Percentiles rank a stretch among this genome's conserved stretches.
Evolutionary conservation across 2,888 invertebrate genomes (phyloP).

Genomic region (Lapara coniferarum): DNA sequence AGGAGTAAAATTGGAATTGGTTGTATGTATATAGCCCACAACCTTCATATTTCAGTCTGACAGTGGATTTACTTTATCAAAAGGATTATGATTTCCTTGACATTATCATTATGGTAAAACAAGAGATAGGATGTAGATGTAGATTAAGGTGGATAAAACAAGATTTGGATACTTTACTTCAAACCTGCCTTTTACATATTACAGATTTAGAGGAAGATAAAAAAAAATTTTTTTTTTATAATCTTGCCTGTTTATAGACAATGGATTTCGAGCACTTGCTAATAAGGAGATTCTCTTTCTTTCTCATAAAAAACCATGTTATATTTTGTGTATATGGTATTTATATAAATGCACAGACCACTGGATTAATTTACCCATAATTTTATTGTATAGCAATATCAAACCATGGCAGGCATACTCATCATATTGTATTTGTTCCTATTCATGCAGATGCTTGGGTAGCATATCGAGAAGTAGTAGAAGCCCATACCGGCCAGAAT

Average conservation of each 20-base stretch:
- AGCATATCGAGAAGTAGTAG: conserved; percentile 87
- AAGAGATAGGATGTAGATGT: too few relatives aligned
- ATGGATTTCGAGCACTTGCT: background rate
- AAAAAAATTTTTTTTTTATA: too few relatives aligned
- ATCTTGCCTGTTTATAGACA: too few relatives aligned
- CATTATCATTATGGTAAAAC: background rate
- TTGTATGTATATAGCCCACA: background rate
- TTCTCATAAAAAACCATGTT: background rate
- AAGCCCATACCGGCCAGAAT: conserved; percentile 79
- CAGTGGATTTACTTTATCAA: background rate
- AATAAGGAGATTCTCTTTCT: background rate
- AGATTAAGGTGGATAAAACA: background rate
- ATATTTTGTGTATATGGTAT: too few relatives aligned
- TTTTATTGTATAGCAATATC: conserved; percentile 19
- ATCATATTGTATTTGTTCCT: conserved; percentile 83
- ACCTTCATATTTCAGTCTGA: background rate
- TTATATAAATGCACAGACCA: conserved; percentile 7
- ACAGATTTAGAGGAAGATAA: too few relatives aligned
- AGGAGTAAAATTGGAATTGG: too few relatives aligned
- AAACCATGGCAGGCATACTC: conserved; percentile 72
- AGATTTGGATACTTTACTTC: background rate
- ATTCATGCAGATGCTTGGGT: conserved; percentile 85
- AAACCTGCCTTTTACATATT: background rate
- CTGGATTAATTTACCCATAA: background rate
- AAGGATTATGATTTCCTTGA: conserved; percentile 3